These are phyloP conservation scores for Meandrusa payeni DNA, from an alignment of 2,888 invertebrate species.

Conservation along the genomic window DNA sequence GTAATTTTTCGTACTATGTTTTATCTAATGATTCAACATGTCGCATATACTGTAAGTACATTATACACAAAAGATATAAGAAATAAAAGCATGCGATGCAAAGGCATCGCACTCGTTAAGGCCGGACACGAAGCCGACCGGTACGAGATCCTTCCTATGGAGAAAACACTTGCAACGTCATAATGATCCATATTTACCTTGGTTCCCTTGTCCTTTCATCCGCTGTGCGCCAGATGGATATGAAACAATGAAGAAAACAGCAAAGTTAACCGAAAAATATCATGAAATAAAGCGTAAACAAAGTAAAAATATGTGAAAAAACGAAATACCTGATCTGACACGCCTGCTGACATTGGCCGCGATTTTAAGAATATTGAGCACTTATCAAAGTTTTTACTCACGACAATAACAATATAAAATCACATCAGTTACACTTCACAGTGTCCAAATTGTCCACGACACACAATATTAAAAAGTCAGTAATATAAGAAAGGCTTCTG, in stretches of 20 bases:
- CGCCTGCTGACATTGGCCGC: conserved; percentile 94
- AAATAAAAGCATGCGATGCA: too few relatives aligned
- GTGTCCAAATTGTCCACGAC: conserved; percentile 62
- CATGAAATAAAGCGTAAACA: conserved; percentile 38
- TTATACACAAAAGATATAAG: too few relatives aligned
- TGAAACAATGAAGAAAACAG: conserved; percentile 77
- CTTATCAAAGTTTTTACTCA: conserved; percentile 68
- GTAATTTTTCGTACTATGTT: too few relatives aligned
- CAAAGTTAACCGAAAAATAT: conserved; percentile 38
- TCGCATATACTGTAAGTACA: too few relatives aligned
- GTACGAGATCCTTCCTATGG: conserved; percentile 56
- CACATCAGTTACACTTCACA: conserved; percentile 77
- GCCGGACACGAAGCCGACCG: conserved; percentile 64
- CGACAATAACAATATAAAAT: conserved; percentile 65
- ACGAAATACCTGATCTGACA: conserved; percentile 91
- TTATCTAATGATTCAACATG: too few relatives aligned
- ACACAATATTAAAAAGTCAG: conserved; percentile 64
- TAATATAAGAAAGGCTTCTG: conserved; percentile 55
- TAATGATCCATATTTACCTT: conserved; percentile 82
- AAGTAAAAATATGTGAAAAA: conserved; percentile 49
- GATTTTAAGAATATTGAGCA: conserved; percentile 79
- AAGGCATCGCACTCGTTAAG: conserved; percentile 42
- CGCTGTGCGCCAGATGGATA: conserved; percentile 82
- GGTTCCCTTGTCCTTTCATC: conserved; percentile 93
- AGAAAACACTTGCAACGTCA: conserved; percentile 78